phyloP scores from a whole-genome alignment of 2,888 invertebrate genomes.

The Gortyna flavago region DNA sequence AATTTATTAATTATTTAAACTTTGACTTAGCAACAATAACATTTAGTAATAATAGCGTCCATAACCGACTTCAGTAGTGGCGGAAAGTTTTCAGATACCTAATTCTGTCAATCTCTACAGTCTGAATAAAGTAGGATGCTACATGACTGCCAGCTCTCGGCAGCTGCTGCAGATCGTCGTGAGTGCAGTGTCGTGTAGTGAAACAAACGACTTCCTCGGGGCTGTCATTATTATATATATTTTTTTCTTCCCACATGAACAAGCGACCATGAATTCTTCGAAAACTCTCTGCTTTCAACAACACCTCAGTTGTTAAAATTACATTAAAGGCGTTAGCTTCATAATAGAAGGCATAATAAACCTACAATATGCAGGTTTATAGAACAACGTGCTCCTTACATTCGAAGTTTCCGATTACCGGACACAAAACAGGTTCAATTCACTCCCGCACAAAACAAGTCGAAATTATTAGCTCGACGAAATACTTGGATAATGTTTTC shows the following conservation, averaged over 20 bases:
- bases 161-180: constrained; percentile 38
- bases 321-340: constrained; percentile 73
- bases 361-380: constrained; percentile 88
- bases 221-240: constrained; percentile 56
- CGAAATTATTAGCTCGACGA: constrained; percentile 76
- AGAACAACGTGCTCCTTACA: constrained; percentile 82
- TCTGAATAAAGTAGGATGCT: constrained; percentile 49
- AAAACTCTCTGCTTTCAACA: constrained; percentile 65
- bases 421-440: constrained; percentile 77
- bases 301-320: constrained; percentile 67
- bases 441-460: constrained; percentile 83
- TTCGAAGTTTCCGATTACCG: constrained; percentile 78
- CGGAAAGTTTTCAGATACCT: constrained; percentile 56
- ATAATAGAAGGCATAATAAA: constrained; percentile 75
- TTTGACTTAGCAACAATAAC: constrained; percentile 66
- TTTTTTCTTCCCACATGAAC: constrained; percentile 58
- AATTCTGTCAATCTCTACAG: constrained; percentile 64
- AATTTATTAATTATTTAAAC: constrained; percentile 59
- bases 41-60: constrained; percentile 64
- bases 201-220: constrained; percentile 51
- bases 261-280: constrained; percentile 62
- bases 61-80: constrained; percentile 45
- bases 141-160: constrained; percentile 39
- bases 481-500: constrained; percentile 78
- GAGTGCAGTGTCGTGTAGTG: constrained; percentile 49